A percentile compares a stretch with the other conserved stretches of the same genome.
These are phyloP conservation scores for Oedothorax gibbosus DNA, from an alignment of 1,140 invertebrate species.

Conservation along the genomic window DNA sequence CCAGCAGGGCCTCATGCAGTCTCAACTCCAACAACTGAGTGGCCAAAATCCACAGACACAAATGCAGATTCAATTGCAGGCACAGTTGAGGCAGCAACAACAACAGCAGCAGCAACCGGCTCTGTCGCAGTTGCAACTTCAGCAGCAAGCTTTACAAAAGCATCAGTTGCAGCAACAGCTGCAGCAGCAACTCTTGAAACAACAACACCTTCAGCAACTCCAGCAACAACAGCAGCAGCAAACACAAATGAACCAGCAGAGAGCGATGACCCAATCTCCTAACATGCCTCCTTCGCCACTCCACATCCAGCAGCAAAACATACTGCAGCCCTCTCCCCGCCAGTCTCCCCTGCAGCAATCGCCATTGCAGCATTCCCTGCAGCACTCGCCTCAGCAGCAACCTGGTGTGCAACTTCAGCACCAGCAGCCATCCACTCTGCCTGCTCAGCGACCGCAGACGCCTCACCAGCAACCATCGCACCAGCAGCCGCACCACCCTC, in stretches of 20 bases:
- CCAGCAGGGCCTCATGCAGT: constrained; percentile 38
- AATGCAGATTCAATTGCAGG: constrained; percentile 35
- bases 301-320: constrained; percentile 51
- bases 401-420: constrained; percentile 36
- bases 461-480: constrained; percentile 40
- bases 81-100: constrained; percentile 58
- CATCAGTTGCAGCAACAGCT: constrained; percentile 43
- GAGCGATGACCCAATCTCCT: constrained; percentile 42
- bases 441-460: constrained; percentile 32
- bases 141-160: constrained; percentile 38
- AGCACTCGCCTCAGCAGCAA: constrained; percentile 22
- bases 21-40: constrained; percentile 32
- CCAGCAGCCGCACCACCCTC: constrained; percentile 66
- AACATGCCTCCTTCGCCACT: constrained; percentile 55
- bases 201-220: constrained; percentile 48
- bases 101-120: constrained; percentile 65
- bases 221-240: constrained; percentile 48
- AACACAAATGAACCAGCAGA: constrained; percentile 18
- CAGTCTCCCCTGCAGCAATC: constrained; percentile 50
- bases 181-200: constrained; percentile 43
- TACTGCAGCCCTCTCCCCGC: constrained; percentile 47
- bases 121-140: constrained; percentile 43
- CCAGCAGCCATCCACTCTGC: constrained; percentile 32
- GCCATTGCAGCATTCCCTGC: constrained; percentile 34
- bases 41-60: constrained; percentile 16